A percentile compares a stretch with the other conserved stretches of the same genome.
These are phyloP conservation scores for Cephalopachus bancanus DNA, from an alignment of 2,797 vertebrate species.

Conservation along the genomic window DNA sequence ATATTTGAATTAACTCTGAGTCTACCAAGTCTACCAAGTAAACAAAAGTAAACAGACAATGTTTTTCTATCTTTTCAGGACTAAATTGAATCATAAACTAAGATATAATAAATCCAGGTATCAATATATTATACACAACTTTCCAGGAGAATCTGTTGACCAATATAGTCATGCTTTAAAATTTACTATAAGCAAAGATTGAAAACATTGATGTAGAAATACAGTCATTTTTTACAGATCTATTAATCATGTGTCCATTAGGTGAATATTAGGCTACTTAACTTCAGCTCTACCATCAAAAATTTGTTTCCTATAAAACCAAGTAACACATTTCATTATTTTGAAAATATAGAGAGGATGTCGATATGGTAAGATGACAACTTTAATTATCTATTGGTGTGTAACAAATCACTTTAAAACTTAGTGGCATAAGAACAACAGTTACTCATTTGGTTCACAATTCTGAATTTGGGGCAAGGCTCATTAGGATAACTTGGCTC, in stretches of 20 bases:
- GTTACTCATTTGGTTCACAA: not conserved
- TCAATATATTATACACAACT: not conserved
- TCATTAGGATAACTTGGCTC: not conserved
- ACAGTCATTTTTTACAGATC: not conserved
- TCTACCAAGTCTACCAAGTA: not conserved
- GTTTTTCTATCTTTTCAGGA: not conserved
- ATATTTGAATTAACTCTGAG: conserved; percentile 13
- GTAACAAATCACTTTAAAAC: not conserved
- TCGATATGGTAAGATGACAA: not conserved
- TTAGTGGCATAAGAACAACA: not conserved
- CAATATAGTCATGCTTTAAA: not conserved
- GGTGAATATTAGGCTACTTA: not conserved
- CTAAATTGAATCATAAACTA: not conserved
- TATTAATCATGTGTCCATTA: not conserved
- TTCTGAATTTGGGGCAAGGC: not conserved
- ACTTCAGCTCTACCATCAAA: not conserved
- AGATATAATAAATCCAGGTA: not conserved
- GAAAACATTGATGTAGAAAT: not conserved
- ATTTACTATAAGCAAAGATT: not conserved
- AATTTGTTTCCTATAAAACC: not conserved
- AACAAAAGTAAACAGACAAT: not conserved
- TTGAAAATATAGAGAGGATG: not conserved
- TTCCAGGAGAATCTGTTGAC: not conserved
- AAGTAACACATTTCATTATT: not conserved
- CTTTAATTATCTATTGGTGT: not conserved